A percentile compares a stretch with the other conserved stretches of the same genome.
Conservation (phyloP, 2,888 invertebrate genomes). For the Petrolisthes cinctipes region DNA sequence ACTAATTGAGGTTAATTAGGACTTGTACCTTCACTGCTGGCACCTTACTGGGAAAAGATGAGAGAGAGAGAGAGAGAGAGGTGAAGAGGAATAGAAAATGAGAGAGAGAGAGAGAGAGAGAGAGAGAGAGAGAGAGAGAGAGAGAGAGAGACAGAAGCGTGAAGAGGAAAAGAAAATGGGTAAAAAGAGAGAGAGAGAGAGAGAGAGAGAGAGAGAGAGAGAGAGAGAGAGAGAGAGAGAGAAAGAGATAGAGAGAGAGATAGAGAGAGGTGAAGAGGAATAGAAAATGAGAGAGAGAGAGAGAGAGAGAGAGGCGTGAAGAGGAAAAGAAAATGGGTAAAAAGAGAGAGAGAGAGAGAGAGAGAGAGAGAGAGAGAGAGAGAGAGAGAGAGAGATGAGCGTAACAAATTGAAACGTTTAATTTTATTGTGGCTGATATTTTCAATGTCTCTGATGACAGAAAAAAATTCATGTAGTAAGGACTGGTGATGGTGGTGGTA, state of each 20-base stretch:
- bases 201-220: background rate
- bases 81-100: background rate
- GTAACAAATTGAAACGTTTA: background rate
- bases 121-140: constrained; percentile 9
- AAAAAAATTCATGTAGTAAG: background rate
- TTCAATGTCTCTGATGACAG: too few species aligned
- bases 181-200: background rate
- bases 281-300: background rate
- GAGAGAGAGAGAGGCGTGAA: background rate
- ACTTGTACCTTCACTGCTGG: too few species aligned
- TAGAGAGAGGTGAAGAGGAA: background rate
- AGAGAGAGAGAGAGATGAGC: background rate
- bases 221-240: background rate
- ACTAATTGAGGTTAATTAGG: too few species aligned
- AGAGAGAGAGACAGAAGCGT: background rate
- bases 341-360: background rate
- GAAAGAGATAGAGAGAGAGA: background rate
- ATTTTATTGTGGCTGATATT: background rate
- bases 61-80: background rate
- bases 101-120: background rate
- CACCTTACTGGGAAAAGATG: background rate
- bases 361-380: background rate
- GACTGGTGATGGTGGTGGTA: background rate
- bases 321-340: background rate
- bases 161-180: background rate